These are phyloP conservation scores for Matsumurasca onukii DNA, from an alignment of 1,140 invertebrate genomes.

Conservation along the genomic window DNA sequence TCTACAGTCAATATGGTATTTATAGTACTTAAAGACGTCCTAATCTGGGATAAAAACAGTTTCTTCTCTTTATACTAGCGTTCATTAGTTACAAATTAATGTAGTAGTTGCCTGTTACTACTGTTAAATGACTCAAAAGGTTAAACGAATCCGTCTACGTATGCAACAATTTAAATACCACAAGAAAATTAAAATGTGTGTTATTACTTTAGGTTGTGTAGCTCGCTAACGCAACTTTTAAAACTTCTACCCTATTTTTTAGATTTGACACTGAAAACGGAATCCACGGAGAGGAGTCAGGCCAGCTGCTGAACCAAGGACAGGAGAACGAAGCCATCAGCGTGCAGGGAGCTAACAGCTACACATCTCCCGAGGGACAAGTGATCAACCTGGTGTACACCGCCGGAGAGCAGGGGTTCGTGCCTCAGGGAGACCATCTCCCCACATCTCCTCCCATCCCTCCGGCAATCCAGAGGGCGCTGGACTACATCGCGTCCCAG, in stretches of 20 bases:
- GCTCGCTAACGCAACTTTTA: no score
- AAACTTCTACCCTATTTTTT: conserved; percentile 41
- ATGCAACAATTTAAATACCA: no score
- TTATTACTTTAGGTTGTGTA: no score
- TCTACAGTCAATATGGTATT: no score
- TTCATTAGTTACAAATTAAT: no score
- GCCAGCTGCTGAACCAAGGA: conserved; percentile 69
- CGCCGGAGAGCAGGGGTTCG: conserved; percentile 68
- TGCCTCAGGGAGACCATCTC: conserved; percentile 59
- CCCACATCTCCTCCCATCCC: conserved; percentile 68
- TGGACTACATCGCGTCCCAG: conserved; percentile 44
- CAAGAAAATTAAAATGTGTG: no score
- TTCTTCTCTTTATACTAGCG: no score
- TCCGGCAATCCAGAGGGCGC: conserved; percentile 67
- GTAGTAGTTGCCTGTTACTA: no score
- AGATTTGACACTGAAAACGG: conserved; percentile 86
- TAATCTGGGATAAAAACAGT: no score
- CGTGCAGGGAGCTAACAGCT: conserved; percentile 66
- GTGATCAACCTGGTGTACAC: conserved; percentile 65
- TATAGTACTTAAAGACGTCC: no score
- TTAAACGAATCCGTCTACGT: neutral
- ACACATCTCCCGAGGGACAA: conserved; percentile 71
- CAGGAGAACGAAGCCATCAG: conserved; percentile 65
- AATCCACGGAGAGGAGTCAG: conserved; percentile 77
- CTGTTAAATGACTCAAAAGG: neutral